Conservation (phyloP, 2,797 vertebrate genomes). For the Morus bassanus region DNA sequence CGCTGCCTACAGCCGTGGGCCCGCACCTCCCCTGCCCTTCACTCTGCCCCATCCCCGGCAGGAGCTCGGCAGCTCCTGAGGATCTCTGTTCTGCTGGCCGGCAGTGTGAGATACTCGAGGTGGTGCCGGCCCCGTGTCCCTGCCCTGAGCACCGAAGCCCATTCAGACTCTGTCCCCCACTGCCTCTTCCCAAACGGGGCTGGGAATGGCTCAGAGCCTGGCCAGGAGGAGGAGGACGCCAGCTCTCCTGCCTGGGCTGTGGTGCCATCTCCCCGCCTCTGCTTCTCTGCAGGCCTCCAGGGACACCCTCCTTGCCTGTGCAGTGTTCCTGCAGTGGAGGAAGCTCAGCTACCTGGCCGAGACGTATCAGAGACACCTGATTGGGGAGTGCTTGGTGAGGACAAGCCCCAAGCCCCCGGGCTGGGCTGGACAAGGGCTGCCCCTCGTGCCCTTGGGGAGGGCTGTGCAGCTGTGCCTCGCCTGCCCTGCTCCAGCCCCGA, state of each 20-base stretch:
- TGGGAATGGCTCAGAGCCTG: not conserved
- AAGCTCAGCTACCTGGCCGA: not conserved
- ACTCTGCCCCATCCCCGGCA: too few species aligned
- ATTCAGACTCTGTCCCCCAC: too few species aligned
- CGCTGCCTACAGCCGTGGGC: too few species aligned
- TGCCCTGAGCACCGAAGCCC: too few species aligned
- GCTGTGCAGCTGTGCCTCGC: not conserved
- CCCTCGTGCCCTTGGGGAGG: too few species aligned
- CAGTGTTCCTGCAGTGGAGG: not conserved
- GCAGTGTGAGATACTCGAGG: too few species aligned
- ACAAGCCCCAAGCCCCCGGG: too few species aligned
- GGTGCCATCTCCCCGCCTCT: not conserved
- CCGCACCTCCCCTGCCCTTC: too few species aligned
- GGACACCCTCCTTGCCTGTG: not conserved
- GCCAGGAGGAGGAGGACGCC: not conserved
- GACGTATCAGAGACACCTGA: rapidly evolving
- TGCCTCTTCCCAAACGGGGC: not conserved
- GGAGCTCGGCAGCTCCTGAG: too few species aligned
- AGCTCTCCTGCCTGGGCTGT: not conserved
- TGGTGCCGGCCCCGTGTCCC: too few species aligned
- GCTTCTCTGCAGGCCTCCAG: not conserved
- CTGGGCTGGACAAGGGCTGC: not conserved
- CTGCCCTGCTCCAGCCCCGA: not conserved
- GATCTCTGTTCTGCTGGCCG: too few species aligned
- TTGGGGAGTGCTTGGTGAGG: not conserved